Conservation (phyloP, 2,797 vertebrate genomes). For the Numenius phaeopus region DNA sequence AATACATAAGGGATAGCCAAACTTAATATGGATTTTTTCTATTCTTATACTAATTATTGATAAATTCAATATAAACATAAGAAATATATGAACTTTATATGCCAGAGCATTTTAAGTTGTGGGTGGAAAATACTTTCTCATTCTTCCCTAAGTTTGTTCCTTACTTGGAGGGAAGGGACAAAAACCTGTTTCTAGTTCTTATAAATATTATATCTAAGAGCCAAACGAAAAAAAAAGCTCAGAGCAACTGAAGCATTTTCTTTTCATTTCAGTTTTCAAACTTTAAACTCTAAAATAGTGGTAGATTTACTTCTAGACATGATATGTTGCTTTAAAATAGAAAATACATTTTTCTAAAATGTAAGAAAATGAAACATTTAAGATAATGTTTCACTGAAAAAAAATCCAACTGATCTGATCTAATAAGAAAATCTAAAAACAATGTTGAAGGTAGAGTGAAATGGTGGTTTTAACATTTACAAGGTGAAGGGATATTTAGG, state of each 20-base stretch:
- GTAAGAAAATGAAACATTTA: background rate
- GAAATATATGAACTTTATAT: background rate
- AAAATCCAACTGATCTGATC: background rate
- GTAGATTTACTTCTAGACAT: background rate
- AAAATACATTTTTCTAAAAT: background rate
- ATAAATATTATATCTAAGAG: background rate
- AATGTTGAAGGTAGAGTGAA: background rate
- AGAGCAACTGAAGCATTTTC: background rate
- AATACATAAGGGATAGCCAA: background rate
- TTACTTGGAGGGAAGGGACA: background rate
- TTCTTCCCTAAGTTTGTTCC: background rate
- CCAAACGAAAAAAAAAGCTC: background rate
- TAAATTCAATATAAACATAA: background rate
- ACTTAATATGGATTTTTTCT: background rate
- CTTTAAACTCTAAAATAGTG: background rate
- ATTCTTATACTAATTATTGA: background rate
- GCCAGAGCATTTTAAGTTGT: background rate
- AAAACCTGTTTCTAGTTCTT: background rate
- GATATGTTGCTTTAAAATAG: background rate
- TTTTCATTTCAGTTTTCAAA: background rate
- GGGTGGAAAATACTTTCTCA: background rate
- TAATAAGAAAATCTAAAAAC: background rate
- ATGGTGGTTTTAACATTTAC: background rate
- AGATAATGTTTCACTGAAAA: background rate
- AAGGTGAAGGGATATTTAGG: background rate